Evolutionary conservation across 2,888 invertebrate genomes (phyloP).

Genomic region (Diaphora mendica): DNA sequence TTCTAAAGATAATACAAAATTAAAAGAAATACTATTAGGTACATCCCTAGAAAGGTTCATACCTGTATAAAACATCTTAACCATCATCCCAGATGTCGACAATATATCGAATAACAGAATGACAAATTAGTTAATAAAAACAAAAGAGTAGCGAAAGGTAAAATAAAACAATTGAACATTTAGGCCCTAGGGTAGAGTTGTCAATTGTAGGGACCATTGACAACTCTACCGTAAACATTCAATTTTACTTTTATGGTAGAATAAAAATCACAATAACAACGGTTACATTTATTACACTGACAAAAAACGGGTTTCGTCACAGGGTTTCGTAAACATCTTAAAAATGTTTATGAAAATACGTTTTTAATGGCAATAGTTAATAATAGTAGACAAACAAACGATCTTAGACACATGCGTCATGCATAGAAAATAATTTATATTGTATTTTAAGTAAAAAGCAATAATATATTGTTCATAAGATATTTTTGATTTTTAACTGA

Average conservation of each 20-base stretch:
- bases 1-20: background rate
- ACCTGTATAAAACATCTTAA: background rate
- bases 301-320: background rate
- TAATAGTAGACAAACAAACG: background rate
- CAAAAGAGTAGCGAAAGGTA: background rate
- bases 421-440: background rate
- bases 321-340: background rate
- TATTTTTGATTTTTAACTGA: too few species aligned
- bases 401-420: background rate
- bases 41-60: background rate
- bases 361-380: background rate
- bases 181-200: background rate
- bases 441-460: background rate
- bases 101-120: background rate
- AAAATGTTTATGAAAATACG: background rate
- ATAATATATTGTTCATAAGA: background rate
- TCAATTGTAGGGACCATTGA: background rate
- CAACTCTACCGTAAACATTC: too few species aligned
- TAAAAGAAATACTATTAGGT: background rate
- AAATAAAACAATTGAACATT: background rate
- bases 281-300: background rate
- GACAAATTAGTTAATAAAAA: background rate
- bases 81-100: background rate
- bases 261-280: background rate
- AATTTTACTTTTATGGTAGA: background rate